Conservation (phyloP, 2,888 invertebrate genomes). For the Thecocarcelia acutangulata region DNA sequence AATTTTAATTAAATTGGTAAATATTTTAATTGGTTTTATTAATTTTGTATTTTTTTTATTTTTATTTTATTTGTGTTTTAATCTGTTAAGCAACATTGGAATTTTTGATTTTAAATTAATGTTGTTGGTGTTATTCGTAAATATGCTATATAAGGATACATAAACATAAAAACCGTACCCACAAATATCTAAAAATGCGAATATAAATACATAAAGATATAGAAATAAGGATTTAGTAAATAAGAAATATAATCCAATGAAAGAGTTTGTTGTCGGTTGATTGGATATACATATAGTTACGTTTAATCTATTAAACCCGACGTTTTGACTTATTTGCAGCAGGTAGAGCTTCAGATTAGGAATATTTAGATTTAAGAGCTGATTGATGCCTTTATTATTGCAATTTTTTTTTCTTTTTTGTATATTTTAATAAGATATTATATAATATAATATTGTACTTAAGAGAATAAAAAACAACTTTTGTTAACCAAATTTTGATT, state of each 20-base stretch:
- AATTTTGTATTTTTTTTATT: constrained; percentile 23
- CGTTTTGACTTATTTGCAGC: too few species aligned
- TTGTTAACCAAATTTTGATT: constrained; percentile 59
- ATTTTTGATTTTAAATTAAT: constrained; percentile 46
- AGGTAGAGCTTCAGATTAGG: too few species aligned
- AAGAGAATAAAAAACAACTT: constrained; percentile 9
- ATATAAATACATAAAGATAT: too few species aligned
- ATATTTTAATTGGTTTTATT: constrained; percentile 36
- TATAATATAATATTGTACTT: background rate
- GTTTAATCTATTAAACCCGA: too few species aligned
- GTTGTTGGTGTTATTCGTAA: constrained; percentile 40
- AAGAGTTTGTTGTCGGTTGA: too few species aligned
- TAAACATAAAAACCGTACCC: background rate
- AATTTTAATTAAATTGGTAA: constrained; percentile 45
- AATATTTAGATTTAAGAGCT: too few species aligned
- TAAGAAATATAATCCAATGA: too few species aligned
- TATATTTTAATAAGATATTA: background rate
- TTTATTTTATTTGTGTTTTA: constrained; percentile 59
- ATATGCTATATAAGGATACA: constrained; percentile 8
- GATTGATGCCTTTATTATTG: background rate
- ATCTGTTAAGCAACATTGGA: constrained; percentile 44
- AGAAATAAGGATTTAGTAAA: too few species aligned
- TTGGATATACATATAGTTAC: constrained; percentile 1
- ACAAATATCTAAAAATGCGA: too few species aligned
- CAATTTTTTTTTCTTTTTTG: background rate